A percentile compares a stretch with the other conserved stretches of the same genome.
phyloP scores from a whole-genome alignment of 2,113 vertebrate genomes.

The Talpa occidentalis region DNA sequence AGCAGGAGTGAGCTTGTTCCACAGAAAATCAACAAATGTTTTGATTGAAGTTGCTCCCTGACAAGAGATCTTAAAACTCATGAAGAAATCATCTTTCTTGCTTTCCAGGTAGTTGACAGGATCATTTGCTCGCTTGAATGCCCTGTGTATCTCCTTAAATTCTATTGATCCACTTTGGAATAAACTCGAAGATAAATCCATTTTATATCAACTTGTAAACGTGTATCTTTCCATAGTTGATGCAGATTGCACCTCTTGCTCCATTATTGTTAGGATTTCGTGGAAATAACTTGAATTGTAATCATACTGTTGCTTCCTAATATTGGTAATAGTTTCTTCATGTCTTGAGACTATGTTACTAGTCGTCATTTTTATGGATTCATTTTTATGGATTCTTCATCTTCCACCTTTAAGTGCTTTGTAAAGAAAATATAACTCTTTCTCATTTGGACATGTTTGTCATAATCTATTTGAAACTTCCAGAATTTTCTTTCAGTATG shows the following conservation, averaged over 20 bases:
- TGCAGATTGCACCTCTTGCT: slow-evolving; percentile 57
- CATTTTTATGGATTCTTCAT: not conserved
- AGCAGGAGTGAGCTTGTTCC: slow-evolving; percentile 82
- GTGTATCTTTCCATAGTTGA: slow-evolving; percentile 13
- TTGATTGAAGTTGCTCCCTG: slow-evolving; percentile 82
- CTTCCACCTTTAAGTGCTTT: too few species aligned
- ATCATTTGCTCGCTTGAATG: slow-evolving; percentile 81
- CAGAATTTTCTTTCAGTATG: not conserved
- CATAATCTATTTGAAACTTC: slow-evolving; percentile 57
- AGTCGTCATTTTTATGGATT: slow-evolving; percentile 20
- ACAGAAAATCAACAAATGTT: slow-evolving; percentile 83
- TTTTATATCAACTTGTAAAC: slow-evolving; percentile 73
- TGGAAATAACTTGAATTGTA: slow-evolving; percentile 73
- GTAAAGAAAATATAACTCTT: not conserved
- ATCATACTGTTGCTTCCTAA: not conserved
- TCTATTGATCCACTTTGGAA: slow-evolving; percentile 61
- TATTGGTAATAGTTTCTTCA: not conserved
- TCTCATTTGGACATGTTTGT: slow-evolving; percentile 5
- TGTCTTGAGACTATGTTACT: not conserved
- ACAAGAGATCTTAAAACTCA: slow-evolving; percentile 82
- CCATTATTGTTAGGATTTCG: slow-evolving; percentile 71
- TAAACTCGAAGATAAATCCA: slow-evolving; percentile 79
- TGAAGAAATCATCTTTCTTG: slow-evolving; percentile 84
- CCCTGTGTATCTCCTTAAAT: slow-evolving; percentile 77
- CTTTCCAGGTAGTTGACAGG: slow-evolving; percentile 70